Conservation (phyloP, 2,797 vertebrate species). For the Galaxias olidus region DNA sequence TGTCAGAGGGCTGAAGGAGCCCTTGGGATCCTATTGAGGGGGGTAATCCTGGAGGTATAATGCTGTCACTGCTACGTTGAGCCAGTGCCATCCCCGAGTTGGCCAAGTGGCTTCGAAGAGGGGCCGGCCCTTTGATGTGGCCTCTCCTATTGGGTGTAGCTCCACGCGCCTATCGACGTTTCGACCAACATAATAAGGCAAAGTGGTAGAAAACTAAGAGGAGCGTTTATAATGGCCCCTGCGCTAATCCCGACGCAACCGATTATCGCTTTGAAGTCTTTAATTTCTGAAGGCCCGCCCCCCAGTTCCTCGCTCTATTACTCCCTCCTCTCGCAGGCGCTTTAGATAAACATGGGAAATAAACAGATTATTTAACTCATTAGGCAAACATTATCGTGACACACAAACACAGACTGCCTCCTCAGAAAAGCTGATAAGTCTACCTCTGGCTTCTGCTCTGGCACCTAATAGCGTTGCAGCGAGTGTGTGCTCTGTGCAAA, state of each 20-base stretch:
- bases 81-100: conserved; percentile 56
- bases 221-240: conserved; percentile 54
- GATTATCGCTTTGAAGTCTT: conserved; percentile 73
- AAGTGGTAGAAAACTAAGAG: conserved; percentile 39
- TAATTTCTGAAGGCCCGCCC: conserved; percentile 63
- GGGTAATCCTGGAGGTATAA: conserved; percentile 54
- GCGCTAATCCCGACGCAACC: conserved; percentile 67
- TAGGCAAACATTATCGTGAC: conserved; percentile 69
- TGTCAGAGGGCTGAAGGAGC: conserved; percentile 56
- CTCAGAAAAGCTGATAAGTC: conserved; percentile 66
- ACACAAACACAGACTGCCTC: conserved; percentile 54
- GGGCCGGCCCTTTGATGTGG: conserved; percentile 50
- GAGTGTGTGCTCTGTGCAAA: conserved; percentile 28
- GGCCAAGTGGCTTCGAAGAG: conserved; percentile 33
- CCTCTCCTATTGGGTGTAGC: conserved; percentile 42
- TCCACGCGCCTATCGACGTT: conserved; percentile 58
- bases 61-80: conserved; percentile 58
- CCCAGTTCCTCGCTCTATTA: conserved; percentile 48
- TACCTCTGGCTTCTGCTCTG: conserved; percentile 29
- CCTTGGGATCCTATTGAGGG: conserved; percentile 44
- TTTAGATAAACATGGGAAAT: conserved; percentile 71
- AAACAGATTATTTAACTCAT: conserved; percentile 77
- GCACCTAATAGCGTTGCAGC: conserved; percentile 46
- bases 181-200: conserved; percentile 40
- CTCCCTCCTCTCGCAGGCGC: conserved; percentile 63